Evolutionary conservation across 2,113 vertebrate species (phyloP), one percentile per base, ranked within the genome.

Genomic region (Gambusia holbrooki): DNA sequence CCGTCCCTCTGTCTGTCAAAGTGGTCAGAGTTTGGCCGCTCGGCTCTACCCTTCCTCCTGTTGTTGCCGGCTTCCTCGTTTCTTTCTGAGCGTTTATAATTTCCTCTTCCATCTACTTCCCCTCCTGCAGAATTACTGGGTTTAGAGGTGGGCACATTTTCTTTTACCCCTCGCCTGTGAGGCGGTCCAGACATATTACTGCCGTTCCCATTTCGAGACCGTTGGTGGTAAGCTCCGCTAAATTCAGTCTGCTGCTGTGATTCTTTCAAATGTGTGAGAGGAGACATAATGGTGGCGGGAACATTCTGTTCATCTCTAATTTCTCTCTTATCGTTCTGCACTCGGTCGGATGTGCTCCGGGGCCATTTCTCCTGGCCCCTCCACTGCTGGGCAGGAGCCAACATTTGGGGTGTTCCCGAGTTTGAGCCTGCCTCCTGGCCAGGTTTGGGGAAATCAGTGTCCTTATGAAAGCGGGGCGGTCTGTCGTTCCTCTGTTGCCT

Each of bases 391-490:
- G 33, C 33, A 17, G 81, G 91, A 81, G 58, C 93, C 85, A 79
- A 91, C 80, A 77, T 89, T 73, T 84, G 90, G 66, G 79, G 91
- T 88, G 86, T 54, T 85, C 90, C 10, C 74, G 86, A 79, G 62
- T 95, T 91, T 17, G 91, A 92, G 30, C 84, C 77, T 27, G 92
- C 79, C 80, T 98, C 96, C 71, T 94, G 93, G 83, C 89, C 74
- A 42, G 96, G 95, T 77, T 95, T 97, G 40, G 94, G 94, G 84
- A 95, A 95, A 63, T 97, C 96, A 37, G 87, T 87, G 74, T 99
- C 98, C 86, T 90, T 95, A 91, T 97, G 95, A 89, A 99, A 99
- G 76, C 97, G 97, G 83, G 97, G 97, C 0, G 97, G 96, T 79
- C 96, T 95, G 86, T 98, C 97, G 62, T 96, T 97, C 85, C 97